Evolutionary conservation across 2,888 invertebrate genomes (phyloP).

Genomic region (Lycia hirtaria): DNA sequence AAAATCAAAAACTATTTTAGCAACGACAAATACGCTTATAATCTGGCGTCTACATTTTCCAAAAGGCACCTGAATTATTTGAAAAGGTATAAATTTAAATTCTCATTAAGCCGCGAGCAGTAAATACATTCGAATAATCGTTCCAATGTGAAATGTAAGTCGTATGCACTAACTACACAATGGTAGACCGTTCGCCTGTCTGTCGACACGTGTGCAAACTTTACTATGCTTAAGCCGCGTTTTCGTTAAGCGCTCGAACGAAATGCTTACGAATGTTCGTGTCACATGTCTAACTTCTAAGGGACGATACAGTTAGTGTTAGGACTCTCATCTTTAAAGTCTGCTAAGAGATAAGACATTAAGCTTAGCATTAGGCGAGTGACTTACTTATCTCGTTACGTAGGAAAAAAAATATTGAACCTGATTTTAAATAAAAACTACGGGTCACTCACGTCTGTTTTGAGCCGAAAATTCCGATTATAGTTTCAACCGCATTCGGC

Average conservation of each 20-base stretch:
- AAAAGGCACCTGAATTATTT: neutral
- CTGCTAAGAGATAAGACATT: no score
- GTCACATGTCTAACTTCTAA: neutral
- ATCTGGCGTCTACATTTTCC: neutral
- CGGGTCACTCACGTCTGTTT: no score
- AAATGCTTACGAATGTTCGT: neutral
- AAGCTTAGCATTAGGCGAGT: no score
- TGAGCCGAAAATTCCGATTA: no score
- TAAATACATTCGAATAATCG: conserved; percentile 10
- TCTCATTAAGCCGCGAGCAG: neutral
- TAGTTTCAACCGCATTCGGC: no score
- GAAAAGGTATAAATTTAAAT: neutral
- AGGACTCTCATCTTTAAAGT: no score
- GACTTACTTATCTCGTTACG: no score
- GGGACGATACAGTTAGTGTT: no score
- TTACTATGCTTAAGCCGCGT: conserved; percentile 4
- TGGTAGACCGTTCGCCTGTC: conserved; percentile 22
- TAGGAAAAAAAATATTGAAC: no score
- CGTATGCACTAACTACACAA: conserved; percentile 25
- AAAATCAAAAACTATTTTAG: no score
- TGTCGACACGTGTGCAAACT: conserved; percentile 32
- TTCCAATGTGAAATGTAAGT: conserved; percentile 44
- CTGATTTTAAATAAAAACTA: no score
- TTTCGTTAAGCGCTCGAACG: conserved; percentile 5
- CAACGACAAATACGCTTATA: no score